These are phyloP conservation scores for Bos javanicus DNA, from an alignment of 2,113 vertebrate genomes.

Conservation along the genomic window DNA sequence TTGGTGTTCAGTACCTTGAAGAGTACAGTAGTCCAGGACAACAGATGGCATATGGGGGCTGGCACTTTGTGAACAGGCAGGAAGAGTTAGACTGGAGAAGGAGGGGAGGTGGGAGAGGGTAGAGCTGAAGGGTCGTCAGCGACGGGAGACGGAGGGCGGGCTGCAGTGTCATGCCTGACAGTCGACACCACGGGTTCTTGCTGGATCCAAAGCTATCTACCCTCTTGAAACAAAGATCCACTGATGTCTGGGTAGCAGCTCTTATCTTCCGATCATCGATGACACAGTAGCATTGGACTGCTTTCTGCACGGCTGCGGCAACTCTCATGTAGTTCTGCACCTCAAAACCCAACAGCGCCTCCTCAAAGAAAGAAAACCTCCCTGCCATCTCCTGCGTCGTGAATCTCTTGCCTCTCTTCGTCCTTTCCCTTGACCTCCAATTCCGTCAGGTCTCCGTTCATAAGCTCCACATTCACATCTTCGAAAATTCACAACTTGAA, in stretches of 20 bases:
- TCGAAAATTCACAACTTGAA: not conserved
- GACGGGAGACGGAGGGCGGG: not conserved
- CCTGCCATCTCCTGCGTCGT: not conserved
- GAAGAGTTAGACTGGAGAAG: not conserved
- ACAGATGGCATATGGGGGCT: not conserved
- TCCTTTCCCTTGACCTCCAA: not conserved
- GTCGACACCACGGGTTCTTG: not conserved
- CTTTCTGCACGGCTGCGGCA: not conserved
- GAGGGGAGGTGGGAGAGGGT: not conserved
- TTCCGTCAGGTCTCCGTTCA: not conserved
- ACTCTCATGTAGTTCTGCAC: not conserved
- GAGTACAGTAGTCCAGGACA: not conserved
- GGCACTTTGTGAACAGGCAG: not conserved
- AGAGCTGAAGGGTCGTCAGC: not conserved
- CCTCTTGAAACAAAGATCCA: not conserved
- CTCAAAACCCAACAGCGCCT: not conserved
- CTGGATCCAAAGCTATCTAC: not conserved
- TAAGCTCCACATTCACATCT: not conserved
- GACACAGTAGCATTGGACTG: not conserved
- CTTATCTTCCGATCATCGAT: not conserved
- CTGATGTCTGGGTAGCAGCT: not conserved
- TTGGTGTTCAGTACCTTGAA: not conserved
- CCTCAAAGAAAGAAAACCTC: not conserved
- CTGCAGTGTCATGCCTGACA: fast-evolving
- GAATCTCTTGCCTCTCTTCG: not conserved